phyloP scores from a whole-genome alignment of 2,113 vertebrate species.

The Paratilapia polleni region DNA sequence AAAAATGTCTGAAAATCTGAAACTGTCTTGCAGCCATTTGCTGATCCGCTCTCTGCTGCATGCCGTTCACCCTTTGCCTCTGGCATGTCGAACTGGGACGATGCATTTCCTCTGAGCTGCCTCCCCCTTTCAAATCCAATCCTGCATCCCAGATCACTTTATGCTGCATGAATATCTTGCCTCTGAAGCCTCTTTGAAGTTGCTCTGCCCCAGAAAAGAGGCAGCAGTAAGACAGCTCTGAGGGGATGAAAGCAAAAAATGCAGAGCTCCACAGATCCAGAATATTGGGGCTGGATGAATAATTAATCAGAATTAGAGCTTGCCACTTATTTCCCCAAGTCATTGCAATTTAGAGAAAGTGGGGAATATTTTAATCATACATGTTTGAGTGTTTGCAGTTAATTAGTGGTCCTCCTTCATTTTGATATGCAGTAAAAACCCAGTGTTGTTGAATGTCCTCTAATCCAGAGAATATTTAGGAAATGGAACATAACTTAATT shows the following conservation, averaged over 20 bases:
- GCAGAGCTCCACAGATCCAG: constrained; percentile 37
- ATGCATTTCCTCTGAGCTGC: constrained; percentile 18
- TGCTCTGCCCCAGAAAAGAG: constrained; percentile 61
- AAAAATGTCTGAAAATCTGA: not conserved
- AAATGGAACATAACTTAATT: not conserved
- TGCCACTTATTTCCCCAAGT: constrained; percentile 12
- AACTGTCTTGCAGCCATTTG: constrained; percentile 9
- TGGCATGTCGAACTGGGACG: not conserved
- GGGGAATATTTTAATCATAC: constrained; percentile 11
- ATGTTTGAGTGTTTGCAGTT: not conserved
- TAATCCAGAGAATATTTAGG: not conserved
- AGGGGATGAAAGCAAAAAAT: constrained; percentile 47
- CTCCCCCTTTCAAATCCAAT: constrained; percentile 21
- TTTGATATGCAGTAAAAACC: not conserved
- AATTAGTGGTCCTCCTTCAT: not conserved
- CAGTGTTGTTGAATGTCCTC: not conserved
- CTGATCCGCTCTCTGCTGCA: not conserved
- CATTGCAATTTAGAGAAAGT: constrained; percentile 1
- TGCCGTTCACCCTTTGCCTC: constrained; percentile 3
- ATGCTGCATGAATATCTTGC: constrained; percentile 57
- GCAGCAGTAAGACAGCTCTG: constrained; percentile 35
- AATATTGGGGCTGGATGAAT: constrained; percentile 60
- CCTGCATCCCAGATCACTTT: constrained; percentile 29
- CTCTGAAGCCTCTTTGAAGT: constrained; percentile 67
- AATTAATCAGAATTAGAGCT: constrained; percentile 54